phyloP scores from a whole-genome alignment of 2,888 invertebrate species.

The Romanomermis culicivorax region DNA sequence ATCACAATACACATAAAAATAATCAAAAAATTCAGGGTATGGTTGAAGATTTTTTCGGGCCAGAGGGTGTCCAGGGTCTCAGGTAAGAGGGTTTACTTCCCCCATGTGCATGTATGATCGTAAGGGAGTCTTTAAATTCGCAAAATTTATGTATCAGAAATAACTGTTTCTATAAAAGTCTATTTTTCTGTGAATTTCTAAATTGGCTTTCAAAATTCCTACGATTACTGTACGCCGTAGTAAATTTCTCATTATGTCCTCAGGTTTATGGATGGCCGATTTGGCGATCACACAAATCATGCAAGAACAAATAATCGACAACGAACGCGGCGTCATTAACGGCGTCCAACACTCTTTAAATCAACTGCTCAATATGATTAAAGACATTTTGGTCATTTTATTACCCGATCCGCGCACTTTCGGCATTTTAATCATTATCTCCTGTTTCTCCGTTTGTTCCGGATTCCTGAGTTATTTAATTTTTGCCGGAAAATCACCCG shows the following conservation, averaged over 20 bases:
- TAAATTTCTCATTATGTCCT: not conserved
- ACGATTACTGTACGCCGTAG: not conserved
- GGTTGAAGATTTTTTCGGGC: no score
- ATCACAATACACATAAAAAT: no score
- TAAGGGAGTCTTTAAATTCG: no score
- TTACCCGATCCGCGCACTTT: constrained; percentile 33
- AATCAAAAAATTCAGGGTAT: no score
- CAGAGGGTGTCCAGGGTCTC: no score
- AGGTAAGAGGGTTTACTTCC: no score
- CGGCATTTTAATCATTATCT: constrained; percentile 34
- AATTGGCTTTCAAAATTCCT: not conserved
- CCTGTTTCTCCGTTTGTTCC: constrained; percentile 18
- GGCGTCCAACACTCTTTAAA: constrained; percentile 37
- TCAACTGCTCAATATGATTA: constrained; percentile 34
- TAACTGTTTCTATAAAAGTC: no score
- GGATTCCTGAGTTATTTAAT: not conserved
- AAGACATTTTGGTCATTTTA: constrained; percentile 34
- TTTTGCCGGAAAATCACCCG: not conserved
- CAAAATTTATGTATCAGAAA: no score
- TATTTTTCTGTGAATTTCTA: not conserved
- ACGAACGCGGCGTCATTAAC: constrained; percentile 34
- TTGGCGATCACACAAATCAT: constrained; percentile 36
- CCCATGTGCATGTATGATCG: no score
- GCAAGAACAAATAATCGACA: constrained; percentile 33
- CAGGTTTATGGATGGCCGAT: constrained; percentile 38